Evolutionary conservation across 2,797 vertebrate species (phyloP).

Genomic region (Onychomys arenicola): DNA sequence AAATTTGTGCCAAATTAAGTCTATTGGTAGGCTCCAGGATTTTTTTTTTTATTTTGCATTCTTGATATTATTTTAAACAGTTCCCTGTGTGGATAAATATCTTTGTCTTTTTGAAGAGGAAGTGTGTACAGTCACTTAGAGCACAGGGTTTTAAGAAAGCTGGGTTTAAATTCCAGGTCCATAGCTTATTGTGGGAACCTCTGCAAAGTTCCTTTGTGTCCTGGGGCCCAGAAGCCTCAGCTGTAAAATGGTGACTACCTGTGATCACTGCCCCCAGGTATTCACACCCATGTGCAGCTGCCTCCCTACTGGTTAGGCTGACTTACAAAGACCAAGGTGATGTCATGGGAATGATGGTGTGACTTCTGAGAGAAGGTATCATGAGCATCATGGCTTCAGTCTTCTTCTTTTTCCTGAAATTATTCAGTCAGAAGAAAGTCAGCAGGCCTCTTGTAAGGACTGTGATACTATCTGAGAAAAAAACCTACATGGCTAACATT

Average conservation of each 20-base stretch:
- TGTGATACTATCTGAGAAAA: not conserved
- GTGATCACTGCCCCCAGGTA: no score
- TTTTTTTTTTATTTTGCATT: not conserved
- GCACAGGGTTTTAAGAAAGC: not conserved
- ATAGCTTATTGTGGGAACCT: not conserved
- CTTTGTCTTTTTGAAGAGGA: slow-evolving; percentile 66
- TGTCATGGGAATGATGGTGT: not conserved
- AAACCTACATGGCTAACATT: not conserved
- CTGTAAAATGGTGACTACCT: not conserved
- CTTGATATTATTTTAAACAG: slow-evolving; percentile 69
- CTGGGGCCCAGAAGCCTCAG: not conserved
- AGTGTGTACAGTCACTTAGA: slow-evolving; percentile 23
- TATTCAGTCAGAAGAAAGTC: not conserved
- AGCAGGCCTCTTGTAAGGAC: not conserved
- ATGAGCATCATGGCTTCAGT: not conserved
- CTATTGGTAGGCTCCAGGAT: slow-evolving; percentile 45
- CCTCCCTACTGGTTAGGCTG: not conserved
- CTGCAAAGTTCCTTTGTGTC: slow-evolving; percentile 18
- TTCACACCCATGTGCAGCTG: not conserved
- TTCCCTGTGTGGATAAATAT: slow-evolving; percentile 63
- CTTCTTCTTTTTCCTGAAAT: not conserved
- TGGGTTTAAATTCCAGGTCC: not conserved
- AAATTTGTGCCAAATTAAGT: slow-evolving; percentile 64
- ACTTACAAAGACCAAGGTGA: not conserved
- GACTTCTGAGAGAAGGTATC: not conserved